phyloP scores from a whole-genome alignment of 2,888 invertebrate genomes.

The Pollenia labialis region DNA sequence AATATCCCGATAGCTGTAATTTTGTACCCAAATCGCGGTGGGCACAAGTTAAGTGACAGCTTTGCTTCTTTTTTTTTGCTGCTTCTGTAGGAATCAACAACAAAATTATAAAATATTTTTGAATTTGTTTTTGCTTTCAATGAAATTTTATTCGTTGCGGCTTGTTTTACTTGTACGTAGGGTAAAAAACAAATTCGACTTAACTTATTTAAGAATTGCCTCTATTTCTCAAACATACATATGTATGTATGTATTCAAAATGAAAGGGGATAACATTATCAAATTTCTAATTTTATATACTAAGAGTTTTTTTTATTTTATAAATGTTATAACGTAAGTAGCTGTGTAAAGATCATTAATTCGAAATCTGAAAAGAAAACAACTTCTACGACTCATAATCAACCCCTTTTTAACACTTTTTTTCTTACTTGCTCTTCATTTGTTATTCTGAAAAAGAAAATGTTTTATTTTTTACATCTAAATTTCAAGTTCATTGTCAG shows the following conservation, averaged over 20 bases:
- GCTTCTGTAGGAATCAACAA: no score
- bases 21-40: no score
- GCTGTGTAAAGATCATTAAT: constrained; percentile 63
- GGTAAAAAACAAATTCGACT: no score
- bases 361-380: constrained; percentile 35
- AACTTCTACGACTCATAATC: constrained; percentile 21
- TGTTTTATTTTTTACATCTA: constrained; percentile 16
- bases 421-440: background rate
- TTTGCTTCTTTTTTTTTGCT: no score
- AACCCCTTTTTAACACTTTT: constrained; percentile 71
- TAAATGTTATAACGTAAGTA: constrained; percentile 49
- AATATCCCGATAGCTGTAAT: no score
- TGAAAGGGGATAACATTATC: constrained; percentile 36
- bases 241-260: background rate
- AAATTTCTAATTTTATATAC: constrained; percentile 50
- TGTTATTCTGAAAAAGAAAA: constrained; percentile 8
- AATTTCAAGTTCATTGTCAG: constrained; percentile 66
- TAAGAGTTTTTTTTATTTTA: background rate
- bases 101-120: no score
- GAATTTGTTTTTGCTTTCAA: no score
- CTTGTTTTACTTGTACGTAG: no score
- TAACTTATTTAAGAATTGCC: no score
- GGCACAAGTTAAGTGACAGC: no score
- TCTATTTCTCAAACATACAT: no score
- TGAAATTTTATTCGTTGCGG: no score